Percentiles rank a stretch among this genome's conserved stretches.
Evolutionary conservation across 2,113 vertebrate genomes (phyloP).

Genomic region (Ammospiza nelsoni): DNA sequence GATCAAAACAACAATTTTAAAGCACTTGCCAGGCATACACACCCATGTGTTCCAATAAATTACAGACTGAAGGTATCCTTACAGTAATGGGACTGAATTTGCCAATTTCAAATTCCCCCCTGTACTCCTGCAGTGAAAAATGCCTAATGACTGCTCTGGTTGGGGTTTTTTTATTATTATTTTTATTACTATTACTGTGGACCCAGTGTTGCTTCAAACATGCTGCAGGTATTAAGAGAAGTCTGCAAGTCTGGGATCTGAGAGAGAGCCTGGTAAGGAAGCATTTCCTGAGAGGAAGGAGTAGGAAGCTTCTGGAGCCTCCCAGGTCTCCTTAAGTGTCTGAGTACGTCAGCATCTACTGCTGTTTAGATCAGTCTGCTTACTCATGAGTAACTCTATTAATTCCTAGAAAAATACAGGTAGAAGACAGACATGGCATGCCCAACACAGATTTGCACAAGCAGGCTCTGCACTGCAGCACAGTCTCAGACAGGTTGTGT

Average conservation of each 20-base stretch:
- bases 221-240: background rate
- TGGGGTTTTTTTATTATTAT: background rate
- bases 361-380: background rate
- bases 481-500: background rate
- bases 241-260: background rate
- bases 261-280: background rate
- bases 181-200: conserved; percentile 16
- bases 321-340: background rate
- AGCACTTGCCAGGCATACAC: background rate
- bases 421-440: background rate
- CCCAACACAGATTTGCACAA: background rate
- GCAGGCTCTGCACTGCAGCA: background rate
- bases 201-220: background rate
- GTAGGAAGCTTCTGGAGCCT: background rate
- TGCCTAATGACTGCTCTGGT: background rate
- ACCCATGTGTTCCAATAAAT: conserved; percentile 16
- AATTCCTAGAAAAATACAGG: background rate
- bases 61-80: background rate
- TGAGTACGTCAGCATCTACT: background rate
- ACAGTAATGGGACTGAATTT: background rate
- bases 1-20: conserved; percentile 49
- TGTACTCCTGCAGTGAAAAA: background rate
- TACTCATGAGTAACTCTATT: background rate
- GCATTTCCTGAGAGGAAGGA: background rate
- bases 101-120: background rate